Evolutionary conservation across 2,888 invertebrate species (phyloP), one percentile per base, ranked within the genome.

Genomic region (Napeogenes sylphis): DNA sequence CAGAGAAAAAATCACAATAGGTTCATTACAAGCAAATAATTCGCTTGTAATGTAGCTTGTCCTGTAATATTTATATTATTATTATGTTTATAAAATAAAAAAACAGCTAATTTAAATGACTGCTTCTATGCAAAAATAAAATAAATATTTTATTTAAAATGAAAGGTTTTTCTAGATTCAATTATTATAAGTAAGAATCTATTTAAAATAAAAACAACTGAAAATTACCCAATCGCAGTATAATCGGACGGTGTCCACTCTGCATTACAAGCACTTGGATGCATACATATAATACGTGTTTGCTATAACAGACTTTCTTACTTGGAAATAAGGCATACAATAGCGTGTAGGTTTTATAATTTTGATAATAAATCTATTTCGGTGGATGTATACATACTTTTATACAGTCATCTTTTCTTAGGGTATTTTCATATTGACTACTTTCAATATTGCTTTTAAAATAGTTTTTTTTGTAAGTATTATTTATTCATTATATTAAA

Each of bases 211-310:
- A 47, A 14, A 30, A 21, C 2, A 51, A 8, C 45, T 59, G 63
- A 70, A 69, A 59, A 66, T 33, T 4, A 21, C 30, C 51, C 45
- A n/a, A 46, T 57, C 62, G 55, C 62, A 47, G 58, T 70, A 70
- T 61, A 68, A 58, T 68, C 65, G 68, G 67, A 66, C 68, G 66
- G 58, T 59, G 70, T 70, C 70, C 71, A 71, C 69, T 70, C 65
- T 65, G 58, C 65, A 64, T 66, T 65, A 68, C 55, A 55, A 60
- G 35, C 64, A 33, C 56, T 55, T 60, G 57, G 61, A 57, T 61
- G 55, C 59, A 56, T 61, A 51, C 42, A 59, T 45, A 47, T 54
- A 45, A 62, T 56, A 14, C 42, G 3, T 35, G 6, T 56, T 61
- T 8, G 56, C 59, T 2, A 67, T 53, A 63, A 33, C 30, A 46